Evolutionary conservation across 1,140 invertebrate genomes (phyloP).

Genomic region (Aethina tumida): DNA sequence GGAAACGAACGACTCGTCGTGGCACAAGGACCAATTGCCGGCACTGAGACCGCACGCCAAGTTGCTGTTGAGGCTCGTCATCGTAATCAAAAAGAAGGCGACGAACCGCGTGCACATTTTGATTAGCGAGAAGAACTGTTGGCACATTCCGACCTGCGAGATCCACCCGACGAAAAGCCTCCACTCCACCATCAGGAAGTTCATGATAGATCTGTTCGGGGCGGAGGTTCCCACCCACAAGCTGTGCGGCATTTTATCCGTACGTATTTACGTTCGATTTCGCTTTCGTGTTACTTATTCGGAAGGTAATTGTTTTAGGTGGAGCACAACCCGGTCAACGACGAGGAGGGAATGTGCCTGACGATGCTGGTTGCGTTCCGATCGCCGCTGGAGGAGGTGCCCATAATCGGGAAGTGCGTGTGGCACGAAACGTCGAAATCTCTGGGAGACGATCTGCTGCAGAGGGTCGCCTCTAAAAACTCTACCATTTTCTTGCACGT

Average conservation of each 20-base stretch:
- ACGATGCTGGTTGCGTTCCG: slow-evolving; percentile 78
- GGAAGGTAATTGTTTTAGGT: slow-evolving; percentile 30
- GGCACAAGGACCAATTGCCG: slow-evolving; percentile 66
- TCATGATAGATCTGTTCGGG: slow-evolving; percentile 87
- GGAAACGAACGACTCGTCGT: slow-evolving; percentile 37
- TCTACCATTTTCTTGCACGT: slow-evolving; percentile 71
- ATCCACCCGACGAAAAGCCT: slow-evolving; percentile 77
- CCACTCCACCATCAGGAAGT: slow-evolving; percentile 78
- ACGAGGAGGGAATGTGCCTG: slow-evolving; percentile 70
- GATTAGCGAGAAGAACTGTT: slow-evolving; percentile 68
- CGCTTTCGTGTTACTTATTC: neutral
- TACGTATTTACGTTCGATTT: slow-evolving; percentile 24
- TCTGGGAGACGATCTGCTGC: slow-evolving; percentile 57
- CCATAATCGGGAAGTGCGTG: slow-evolving; percentile 75
- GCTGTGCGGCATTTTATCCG: slow-evolving; percentile 68
- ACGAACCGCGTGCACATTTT: slow-evolving; percentile 78
- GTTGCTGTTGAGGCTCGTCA: slow-evolving; percentile 65
- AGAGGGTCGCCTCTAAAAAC: slow-evolving; percentile 58
- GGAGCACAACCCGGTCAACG: slow-evolving; percentile 41
- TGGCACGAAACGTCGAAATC: slow-evolving; percentile 72
- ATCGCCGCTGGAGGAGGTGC: slow-evolving; percentile 73
- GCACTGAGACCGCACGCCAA: slow-evolving; percentile 54
- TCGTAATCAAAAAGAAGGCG: slow-evolving; percentile 70
- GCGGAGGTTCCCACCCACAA: slow-evolving; percentile 74
- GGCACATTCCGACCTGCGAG: slow-evolving; percentile 79